Evolutionary conservation across 1,140 invertebrate genomes (phyloP).

Genomic region (Neuroterus valhalla): DNA sequence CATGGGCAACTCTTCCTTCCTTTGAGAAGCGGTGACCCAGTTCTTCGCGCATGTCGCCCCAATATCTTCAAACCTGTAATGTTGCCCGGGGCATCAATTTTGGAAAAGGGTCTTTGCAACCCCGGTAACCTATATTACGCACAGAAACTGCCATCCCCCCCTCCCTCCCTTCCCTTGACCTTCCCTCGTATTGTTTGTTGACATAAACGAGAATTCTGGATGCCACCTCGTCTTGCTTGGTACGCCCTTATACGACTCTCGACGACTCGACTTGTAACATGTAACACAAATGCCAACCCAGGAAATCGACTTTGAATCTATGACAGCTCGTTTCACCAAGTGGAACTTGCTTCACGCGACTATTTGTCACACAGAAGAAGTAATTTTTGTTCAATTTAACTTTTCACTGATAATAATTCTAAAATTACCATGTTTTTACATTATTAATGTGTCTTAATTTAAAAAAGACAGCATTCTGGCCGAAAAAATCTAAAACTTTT

Average conservation of each 20-base stretch:
- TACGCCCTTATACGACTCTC: constrained; percentile 22
- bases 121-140: constrained; percentile 43
- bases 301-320: constrained; percentile 16
- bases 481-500: no score
- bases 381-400: neutral
- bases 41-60: constrained; percentile 40
- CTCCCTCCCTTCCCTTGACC: neutral
- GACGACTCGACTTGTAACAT: constrained; percentile 1
- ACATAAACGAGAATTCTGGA: constrained; percentile 15
- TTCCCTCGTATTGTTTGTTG: neutral
- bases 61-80: constrained; percentile 30
- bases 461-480: no score
- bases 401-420: neutral
- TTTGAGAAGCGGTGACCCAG: constrained; percentile 58
- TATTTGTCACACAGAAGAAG: neutral
- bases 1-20: constrained; percentile 44
- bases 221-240: neutral
- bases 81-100: constrained; percentile 52
- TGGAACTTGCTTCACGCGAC: neutral
- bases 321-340: constrained; percentile 11
- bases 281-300: constrained; percentile 18
- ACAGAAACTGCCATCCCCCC: no score
- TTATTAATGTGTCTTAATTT: no score
- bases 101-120: constrained; percentile 41
- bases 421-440: no score